Percentiles rank a stretch among this genome's conserved stretches.
Evolutionary conservation across 2,797 vertebrate species (phyloP).

Genomic region (Steatocranus sp.): DNA sequence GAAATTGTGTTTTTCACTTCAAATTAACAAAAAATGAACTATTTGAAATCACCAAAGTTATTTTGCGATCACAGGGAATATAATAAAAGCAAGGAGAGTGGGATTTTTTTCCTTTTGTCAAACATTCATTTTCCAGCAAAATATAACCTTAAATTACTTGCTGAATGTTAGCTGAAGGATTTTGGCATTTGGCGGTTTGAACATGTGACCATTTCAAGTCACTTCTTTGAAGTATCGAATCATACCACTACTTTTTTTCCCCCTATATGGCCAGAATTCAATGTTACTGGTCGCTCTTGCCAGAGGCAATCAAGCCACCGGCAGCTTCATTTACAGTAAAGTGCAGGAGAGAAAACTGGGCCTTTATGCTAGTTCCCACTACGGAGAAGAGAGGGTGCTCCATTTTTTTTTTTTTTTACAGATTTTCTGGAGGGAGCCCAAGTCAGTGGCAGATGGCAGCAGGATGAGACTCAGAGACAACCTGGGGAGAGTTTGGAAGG

Average conservation of each 20-base stretch:
- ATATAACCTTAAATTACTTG: not conserved
- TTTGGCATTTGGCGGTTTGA: not conserved
- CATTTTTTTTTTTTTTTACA: conserved; percentile 2
- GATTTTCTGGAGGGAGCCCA: conserved; percentile 72
- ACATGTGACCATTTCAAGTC: conserved; percentile 2
- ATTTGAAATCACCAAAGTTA: not conserved
- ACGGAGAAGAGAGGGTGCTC: conserved; percentile 31
- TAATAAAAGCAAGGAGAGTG: not conserved
- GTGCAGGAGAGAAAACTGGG: conserved; percentile 40
- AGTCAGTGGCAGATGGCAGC: conserved; percentile 75
- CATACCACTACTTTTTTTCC: not conserved
- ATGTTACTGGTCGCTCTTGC: not conserved
- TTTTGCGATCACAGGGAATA: not conserved
- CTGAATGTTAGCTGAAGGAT: not conserved
- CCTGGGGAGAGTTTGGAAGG: conserved; percentile 70
- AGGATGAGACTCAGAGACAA: conserved; percentile 71
- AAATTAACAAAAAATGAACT: not conserved
- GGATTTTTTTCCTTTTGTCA: not conserved
- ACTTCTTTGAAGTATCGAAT: not conserved
- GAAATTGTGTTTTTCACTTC: conserved; percentile 13
- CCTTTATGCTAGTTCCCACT: conserved; percentile 54
- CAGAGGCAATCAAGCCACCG: not conserved
- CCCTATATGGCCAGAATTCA: conserved; percentile 1
- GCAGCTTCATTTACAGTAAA: conserved; percentile 43
- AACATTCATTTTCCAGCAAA: not conserved